These are phyloP conservation scores for Aplodontia rufa DNA, from an alignment of 2,113 vertebrate species.

Conservation along the genomic window DNA sequence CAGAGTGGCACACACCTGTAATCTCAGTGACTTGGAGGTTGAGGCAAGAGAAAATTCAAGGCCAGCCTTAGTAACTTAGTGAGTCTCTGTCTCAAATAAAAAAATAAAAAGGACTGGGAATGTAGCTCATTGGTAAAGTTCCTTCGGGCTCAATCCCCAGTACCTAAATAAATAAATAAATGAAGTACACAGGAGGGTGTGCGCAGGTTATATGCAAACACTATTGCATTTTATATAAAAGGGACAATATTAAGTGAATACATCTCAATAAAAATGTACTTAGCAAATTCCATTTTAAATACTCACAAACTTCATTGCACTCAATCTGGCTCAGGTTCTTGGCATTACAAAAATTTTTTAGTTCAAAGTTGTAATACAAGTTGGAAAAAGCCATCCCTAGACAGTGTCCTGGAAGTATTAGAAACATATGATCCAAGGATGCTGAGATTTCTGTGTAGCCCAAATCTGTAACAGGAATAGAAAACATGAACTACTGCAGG, in stretches of 20 bases:
- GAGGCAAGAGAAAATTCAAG: too few species aligned
- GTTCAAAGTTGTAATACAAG: constrained; percentile 94
- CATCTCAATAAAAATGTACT: not conserved
- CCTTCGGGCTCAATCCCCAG: too few species aligned
- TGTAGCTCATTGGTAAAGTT: too few species aligned
- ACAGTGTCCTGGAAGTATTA: constrained; percentile 94
- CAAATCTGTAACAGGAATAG: constrained; percentile 84
- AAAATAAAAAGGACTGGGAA: too few species aligned
- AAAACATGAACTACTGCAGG: not conserved
- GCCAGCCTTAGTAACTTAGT: too few species aligned
- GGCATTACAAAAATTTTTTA: constrained; percentile 89
- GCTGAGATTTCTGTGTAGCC: constrained; percentile 85
- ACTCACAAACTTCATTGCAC: constrained; percentile 90
- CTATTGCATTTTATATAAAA: not conserved
- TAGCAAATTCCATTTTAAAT: not conserved
- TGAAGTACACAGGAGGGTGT: not conserved
- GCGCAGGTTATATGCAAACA: not conserved
- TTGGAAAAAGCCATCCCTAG: constrained; percentile 94
- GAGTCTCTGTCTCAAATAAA: too few species aligned
- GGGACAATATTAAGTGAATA: not conserved
- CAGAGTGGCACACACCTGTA: too few species aligned
- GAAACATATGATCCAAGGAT: constrained; percentile 90
- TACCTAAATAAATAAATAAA: too few species aligned
- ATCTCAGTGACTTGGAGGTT: too few species aligned
- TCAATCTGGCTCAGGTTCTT: constrained; percentile 75